These are phyloP conservation scores for Steinernema scapterisci DNA, from an alignment of 2,888 invertebrate species.

Conservation along the genomic window DNA sequence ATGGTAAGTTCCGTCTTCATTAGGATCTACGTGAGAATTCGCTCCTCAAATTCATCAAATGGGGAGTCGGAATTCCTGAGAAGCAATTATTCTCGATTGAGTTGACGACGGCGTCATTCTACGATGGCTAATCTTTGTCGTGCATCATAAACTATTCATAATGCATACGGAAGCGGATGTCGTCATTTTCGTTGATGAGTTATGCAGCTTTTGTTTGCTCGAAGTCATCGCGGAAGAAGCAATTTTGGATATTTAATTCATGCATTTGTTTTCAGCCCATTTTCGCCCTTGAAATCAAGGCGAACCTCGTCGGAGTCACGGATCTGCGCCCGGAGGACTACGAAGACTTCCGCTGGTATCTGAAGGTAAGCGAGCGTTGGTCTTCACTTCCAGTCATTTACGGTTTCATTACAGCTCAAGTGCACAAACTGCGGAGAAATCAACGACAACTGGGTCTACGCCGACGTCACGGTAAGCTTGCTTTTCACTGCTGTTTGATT, in stretches of 20 bases:
- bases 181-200: no score
- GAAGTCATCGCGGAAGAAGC: neutral
- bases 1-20: no score
- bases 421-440: constrained; percentile 85
- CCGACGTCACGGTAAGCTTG: constrained; percentile 73
- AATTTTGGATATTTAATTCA: no score
- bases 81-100: no score
- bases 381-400: neutral
- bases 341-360: constrained; percentile 55
- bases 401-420: constrained; percentile 72
- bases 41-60: no score
- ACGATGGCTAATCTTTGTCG: no score
- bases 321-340: constrained; percentile 54
- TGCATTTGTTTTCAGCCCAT: constrained; percentile 60
- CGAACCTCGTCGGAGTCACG: constrained; percentile 52
- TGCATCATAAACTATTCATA: no score
- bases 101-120: no score
- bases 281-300: constrained; percentile 53
- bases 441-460: constrained; percentile 83
- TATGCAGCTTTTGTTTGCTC: neutral
- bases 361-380: constrained; percentile 45
- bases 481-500: neutral
- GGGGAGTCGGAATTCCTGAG: no score
- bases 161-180: no score
- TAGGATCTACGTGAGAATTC: no score